phyloP scores from a whole-genome alignment of 2,888 invertebrate genomes.

The Oxytorus armatus region DNA sequence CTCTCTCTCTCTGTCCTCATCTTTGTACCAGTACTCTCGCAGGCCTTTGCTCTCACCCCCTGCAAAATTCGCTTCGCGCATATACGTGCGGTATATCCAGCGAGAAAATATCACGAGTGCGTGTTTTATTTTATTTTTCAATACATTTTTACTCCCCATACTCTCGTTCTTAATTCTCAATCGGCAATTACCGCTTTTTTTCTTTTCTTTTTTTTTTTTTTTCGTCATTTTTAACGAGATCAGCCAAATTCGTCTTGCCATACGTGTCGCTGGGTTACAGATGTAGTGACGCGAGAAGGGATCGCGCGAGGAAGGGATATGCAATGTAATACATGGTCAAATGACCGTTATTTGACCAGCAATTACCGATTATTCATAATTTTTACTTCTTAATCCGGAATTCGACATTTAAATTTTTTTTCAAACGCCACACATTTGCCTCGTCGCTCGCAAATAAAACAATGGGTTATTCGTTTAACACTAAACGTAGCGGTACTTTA shows the following conservation, averaged over 20 bases:
- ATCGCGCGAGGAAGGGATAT: background rate
- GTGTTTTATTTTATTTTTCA: no score
- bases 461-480: no score
- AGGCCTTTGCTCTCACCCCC: constrained; percentile 41
- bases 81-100: background rate
- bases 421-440: no score
- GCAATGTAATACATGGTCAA: background rate
- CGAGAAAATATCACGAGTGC: constrained; percentile 23
- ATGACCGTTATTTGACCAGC: no score
- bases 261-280: background rate
- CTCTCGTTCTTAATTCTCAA: constrained; percentile 40
- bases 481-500: no score
- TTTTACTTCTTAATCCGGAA: no score
- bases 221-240: background rate
- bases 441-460: no score
- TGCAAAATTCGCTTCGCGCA: constrained; percentile 28
- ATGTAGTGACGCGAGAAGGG: constrained; percentile 4
- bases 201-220: background rate
- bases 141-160: constrained; percentile 36
- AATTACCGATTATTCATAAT: no score
- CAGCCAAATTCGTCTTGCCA: background rate
- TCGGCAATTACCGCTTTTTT: constrained; percentile 45
- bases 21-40: constrained; percentile 34
- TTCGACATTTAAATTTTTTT: no score
- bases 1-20: constrained; percentile 6